Evolutionary conservation across 2,888 invertebrate genomes (phyloP), one percentile per base, ranked within the genome.

Genomic region (Dicroscelio sp.): DNA sequence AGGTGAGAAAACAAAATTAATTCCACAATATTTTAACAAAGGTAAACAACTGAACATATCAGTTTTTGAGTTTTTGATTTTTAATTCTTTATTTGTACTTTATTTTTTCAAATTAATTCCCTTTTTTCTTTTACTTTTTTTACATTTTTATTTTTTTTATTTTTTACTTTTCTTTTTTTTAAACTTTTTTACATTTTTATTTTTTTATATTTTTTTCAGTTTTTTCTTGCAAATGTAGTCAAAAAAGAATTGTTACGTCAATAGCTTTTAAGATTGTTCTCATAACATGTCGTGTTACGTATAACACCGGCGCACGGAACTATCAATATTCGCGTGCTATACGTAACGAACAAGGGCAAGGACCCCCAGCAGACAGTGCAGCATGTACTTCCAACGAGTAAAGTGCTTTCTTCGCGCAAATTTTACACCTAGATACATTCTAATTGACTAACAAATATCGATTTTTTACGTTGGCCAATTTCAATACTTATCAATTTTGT

Each of bases 261-360:
- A 76, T 78, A 78, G n/a, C 35, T 35, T 52, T 55, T 85, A 80
- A 85, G 67, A 85, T 75, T 69, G 52, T 85, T 86, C 83, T 65
- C 25, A 90, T 83, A 80, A 85, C 48, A 38, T 82, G 79, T 79
- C 83, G 86, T 76, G 79, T 90, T 90, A 86, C 78, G 90, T 85
- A 60, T 90, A 85, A 88, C 75, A 86, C 69, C 58, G 76, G 73
- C 69, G 83, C 89, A 89, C 91, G 92, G 91, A 93, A 94, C 94
- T 96, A 96, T 96, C 96, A 95, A 96, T 96, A 95, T 96, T 96
- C 94, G 91, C 93, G 92, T 94, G 92, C 94, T 95, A 95, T 95
- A 95, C 94, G 94, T 93, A 94, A 93, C 91, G 87, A 93, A 96
- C 90, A 90, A 90, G 96, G 96, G 96, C 96, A 96, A 96, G 96